Evolutionary conservation across 1,140 invertebrate genomes (phyloP), one percentile per base, ranked within the genome.

Genomic region (Neodiprion lecontei): DNA sequence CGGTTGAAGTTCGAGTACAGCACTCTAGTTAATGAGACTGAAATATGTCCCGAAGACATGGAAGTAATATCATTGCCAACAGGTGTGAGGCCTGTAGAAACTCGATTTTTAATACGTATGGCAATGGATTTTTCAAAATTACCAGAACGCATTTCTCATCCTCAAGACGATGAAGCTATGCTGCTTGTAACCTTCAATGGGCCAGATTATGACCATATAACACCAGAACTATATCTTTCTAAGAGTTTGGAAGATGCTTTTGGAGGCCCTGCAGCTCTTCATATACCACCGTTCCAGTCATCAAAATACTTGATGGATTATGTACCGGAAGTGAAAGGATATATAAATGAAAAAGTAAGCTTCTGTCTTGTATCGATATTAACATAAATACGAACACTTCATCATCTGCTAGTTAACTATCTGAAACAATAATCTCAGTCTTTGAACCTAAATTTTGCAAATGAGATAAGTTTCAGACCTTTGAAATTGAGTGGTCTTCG

Each of bases 261-360:
- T 10, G 77, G 79, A 69, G 77, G 69, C 9, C 28, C 79, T 1
- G 72, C 72, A 17, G 48, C 61, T 5, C 67, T 86, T 9, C 76
- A 78, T 65, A 68, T 88, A 47, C 87, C 86, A 61, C 69, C 69
- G n/a, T 85, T 81, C 85, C 84, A 83, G 83, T 74, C 84, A 79
- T 73, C 85, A 77, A 78, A 87, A 80, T 77, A 82, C 86, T 77
- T 91, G 61, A 88, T 90, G 86, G 89, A 91, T 79, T 92, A 91
- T 86, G 88, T 91, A 28, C 85, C 86, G 14, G 87, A 88, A 83
- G 86, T 91, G 3, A 90, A 89, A 74, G 87, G 89, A 71, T 79
- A 87, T 7, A 82, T 92, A 53, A 87, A 88, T 74, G 88, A 88
- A 74, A 91, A 89, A 85, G 89, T 91, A 89, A 72, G 69, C 69